Percentiles rank a stretch among this genome's conserved stretches.
Evolutionary conservation across 2,888 invertebrate species (phyloP).

Genomic region (Celastrina argiolus): DNA sequence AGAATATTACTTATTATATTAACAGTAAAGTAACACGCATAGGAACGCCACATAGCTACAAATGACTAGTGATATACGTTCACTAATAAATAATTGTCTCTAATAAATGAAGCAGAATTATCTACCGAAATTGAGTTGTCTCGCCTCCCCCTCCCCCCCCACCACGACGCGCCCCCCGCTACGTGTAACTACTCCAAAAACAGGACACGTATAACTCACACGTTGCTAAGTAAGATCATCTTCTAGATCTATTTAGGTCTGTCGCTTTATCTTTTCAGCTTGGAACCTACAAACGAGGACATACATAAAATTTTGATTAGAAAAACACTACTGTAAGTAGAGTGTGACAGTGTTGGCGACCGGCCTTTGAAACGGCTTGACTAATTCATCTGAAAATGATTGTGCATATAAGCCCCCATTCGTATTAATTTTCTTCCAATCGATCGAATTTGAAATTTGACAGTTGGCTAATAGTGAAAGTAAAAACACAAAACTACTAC

Average conservation of each 20-base stretch:
- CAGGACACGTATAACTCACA: conserved; percentile 11
- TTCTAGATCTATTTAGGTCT: not conserved
- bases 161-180: not conserved
- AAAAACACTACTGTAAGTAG: not conserved
- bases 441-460: too few species aligned
- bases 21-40: not conserved
- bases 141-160: not conserved
- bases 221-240: conserved; percentile 11
- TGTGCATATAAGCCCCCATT: too few species aligned
- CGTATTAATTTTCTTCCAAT: too few species aligned
- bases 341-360: too few species aligned
- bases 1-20: not conserved
- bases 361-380: too few species aligned
- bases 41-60: not conserved
- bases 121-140: conserved; percentile 15
- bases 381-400: too few species aligned
- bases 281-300: not conserved
- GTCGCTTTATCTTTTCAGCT: conserved; percentile 1
- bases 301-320: not conserved
- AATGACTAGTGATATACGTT: not conserved
- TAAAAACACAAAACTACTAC: too few species aligned
- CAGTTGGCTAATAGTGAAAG: too few species aligned
- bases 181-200: conserved; percentile 18
- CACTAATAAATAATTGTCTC: conserved; percentile 14
- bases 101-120: conserved; percentile 3